Base-by-base conservation (phyloP, 2,797 vertebrate genomes). In the Cyprinodon diabolis region DNA sequence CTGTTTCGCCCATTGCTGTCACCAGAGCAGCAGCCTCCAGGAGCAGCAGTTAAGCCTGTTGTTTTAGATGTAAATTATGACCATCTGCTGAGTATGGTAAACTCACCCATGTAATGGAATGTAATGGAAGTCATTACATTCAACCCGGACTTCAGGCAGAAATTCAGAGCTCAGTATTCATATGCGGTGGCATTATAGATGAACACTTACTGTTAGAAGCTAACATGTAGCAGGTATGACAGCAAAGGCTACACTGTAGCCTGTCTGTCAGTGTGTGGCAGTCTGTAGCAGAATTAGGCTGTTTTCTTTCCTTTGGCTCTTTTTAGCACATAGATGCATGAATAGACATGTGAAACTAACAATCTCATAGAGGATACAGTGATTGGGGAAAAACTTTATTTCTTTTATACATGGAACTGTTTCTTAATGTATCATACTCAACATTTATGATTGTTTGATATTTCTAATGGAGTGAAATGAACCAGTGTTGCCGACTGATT, bases 21-120 rank as follows among this genome's bases (percentile, higher is more conserved):
- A 3, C 21, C 54, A n/a, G 8, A 51, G 73, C 85, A 66, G 79
- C 78, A 72, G 52, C 83, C 80, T 76, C 68, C 71, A 84, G 78
- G 79, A 89, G 77, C 83, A 82, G 87, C 80, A 88, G 86, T 88
- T 82, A 83, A 84, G 71, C 43, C 76, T 71, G 79, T 79, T 73
- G 72, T 88, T 86, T 87, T 85, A 89, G 65, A 86, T 86, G 80
- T 81, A 89, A 93, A 93, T 91, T 80, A 71, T 65, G 79, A 74
- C 90, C 89, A 92, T 92, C 91, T 94, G 91, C 72, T 83, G 49
- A 54, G 77, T 71, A 75, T 70, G 60, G 55, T 67, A 86, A 81
- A 75, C 81, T 84, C 78, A 72, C 75, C 66, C 69, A 3, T 68
- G 66, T 71, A n/a, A n/a, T n/a, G n/a, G n/a, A n/a, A n/a, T n/a